Percentiles rank a stretch among this genome's conserved stretches.
These are phyloP conservation scores for Caenorhabditis sp. DNA, from an alignment of 2,888 invertebrate species.

Conservation along the genomic window DNA sequence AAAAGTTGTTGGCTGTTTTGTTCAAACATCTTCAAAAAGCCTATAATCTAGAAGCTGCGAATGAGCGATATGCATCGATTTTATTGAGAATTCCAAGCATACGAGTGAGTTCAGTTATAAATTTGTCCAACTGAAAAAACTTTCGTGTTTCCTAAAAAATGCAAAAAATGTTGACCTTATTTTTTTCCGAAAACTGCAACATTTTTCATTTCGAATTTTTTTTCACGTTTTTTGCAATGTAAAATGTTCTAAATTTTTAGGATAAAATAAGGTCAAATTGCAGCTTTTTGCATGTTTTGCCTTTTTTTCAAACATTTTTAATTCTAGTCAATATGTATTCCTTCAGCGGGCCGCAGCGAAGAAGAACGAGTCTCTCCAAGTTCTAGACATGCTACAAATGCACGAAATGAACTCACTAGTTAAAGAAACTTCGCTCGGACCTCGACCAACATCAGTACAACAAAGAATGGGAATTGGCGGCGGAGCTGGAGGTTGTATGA, in stretches of 20 bases:
- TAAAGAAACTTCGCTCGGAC: constrained; percentile 65
- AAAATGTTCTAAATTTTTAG: too few species aligned
- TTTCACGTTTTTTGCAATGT: too few species aligned
- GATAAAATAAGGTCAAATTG: too few species aligned
- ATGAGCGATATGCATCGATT: constrained; percentile 64
- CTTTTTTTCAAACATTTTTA: too few species aligned
- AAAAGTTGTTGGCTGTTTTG: constrained; percentile 63
- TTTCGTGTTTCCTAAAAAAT: background rate
- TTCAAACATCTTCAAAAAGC: constrained; percentile 47
- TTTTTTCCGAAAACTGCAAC: too few species aligned
- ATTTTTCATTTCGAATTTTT: too few species aligned
- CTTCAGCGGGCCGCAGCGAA: constrained; percentile 69
- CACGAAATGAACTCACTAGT: constrained; percentile 65
- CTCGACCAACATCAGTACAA: constrained; percentile 41
- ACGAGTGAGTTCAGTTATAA: constrained; percentile 40
- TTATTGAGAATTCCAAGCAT: constrained; percentile 67
- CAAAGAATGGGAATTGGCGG: constrained; percentile 39
- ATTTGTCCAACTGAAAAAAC: background rate
- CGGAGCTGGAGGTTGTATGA: constrained; percentile 26
- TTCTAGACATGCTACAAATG: constrained; percentile 69
- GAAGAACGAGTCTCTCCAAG: constrained; percentile 69
- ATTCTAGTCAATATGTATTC: background rate
- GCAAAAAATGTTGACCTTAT: too few species aligned
- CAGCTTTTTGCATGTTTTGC: too few species aligned
- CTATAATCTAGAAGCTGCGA: constrained; percentile 48